phyloP scores from a whole-genome alignment of 2,888 invertebrate species.

The Cantharis flavilabris region DNA sequence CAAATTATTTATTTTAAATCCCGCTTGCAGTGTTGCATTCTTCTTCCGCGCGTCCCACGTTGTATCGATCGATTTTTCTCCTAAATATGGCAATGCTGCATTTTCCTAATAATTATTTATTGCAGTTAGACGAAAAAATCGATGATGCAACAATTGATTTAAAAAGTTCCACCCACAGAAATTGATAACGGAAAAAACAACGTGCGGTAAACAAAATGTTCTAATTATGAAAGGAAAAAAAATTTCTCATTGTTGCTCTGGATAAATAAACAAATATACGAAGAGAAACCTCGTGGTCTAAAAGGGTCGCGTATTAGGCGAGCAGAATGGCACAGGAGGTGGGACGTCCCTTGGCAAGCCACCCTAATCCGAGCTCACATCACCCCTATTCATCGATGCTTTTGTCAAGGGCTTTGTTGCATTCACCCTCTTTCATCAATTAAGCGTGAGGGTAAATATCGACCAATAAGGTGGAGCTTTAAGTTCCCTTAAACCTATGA shows the following conservation, averaged over 20 bases:
- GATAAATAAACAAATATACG: slow-evolving; percentile 6
- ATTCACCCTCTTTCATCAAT: slow-evolving; percentile 31
- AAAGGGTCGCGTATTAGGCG: slow-evolving; percentile 47
- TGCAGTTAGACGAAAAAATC: background rate
- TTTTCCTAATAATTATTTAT: background rate
- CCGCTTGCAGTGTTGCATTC: background rate
- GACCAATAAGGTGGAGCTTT: slow-evolving; percentile 33
- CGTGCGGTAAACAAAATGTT: background rate
- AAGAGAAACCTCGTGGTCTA: slow-evolving; percentile 41
- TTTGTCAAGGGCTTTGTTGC: slow-evolving; percentile 22
- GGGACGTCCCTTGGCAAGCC: slow-evolving; percentile 33
- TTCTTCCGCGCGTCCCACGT: background rate
- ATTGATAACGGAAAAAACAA: background rate
- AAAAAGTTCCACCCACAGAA: background rate
- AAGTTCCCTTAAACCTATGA: slow-evolving; percentile 15
- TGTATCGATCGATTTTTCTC: background rate
- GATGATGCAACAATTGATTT: background rate
- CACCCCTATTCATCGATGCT: slow-evolving; percentile 11
- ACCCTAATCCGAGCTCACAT: slow-evolving; percentile 25
- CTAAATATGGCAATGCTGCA: background rate
- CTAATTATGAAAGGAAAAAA: background rate
- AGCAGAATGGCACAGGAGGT: slow-evolving; percentile 40
- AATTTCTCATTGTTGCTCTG: background rate
- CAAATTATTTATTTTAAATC: background rate
- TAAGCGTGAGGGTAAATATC: slow-evolving; percentile 30